These are phyloP conservation scores for Rhynchotus rufescens DNA, from an alignment of 2,797 vertebrate genomes.

Conservation along the genomic window DNA sequence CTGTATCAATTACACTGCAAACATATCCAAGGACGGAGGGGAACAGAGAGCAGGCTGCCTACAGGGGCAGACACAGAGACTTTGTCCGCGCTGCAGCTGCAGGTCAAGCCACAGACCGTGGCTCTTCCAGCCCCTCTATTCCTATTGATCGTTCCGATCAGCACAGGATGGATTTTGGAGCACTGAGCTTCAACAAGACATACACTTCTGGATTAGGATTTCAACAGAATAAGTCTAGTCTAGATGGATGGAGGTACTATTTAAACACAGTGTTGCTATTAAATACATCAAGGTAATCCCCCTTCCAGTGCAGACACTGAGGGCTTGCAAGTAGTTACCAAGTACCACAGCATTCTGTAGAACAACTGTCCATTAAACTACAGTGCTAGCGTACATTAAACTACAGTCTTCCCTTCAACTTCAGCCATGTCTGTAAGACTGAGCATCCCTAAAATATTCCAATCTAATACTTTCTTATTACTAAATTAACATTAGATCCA, in stretches of 20 bases:
- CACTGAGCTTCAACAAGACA: rapidly evolving
- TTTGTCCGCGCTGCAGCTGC: neutral
- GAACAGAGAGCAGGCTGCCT: neutral
- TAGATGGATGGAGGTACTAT: neutral
- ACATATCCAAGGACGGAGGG: neutral
- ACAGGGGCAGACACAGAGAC: neutral
- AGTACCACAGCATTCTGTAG: neutral
- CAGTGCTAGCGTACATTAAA: neutral
- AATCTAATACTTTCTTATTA: neutral
- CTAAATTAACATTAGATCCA: neutral
- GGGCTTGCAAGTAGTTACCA: neutral
- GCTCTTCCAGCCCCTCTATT: neutral
- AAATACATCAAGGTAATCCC: neutral
- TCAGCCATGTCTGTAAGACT: neutral
- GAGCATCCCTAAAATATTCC: neutral
- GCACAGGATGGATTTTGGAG: neutral
- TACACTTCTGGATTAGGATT: neutral
- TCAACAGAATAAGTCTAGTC: neutral
- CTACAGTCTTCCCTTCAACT: neutral
- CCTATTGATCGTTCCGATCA: neutral
- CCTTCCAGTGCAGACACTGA: neutral
- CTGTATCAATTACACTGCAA: neutral
- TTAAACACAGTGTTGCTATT: neutral
- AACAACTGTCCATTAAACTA: neutral
- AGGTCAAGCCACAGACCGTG: neutral